Conservation (phyloP, 1,140 invertebrate species). For the Penaeus indicus region DNA sequence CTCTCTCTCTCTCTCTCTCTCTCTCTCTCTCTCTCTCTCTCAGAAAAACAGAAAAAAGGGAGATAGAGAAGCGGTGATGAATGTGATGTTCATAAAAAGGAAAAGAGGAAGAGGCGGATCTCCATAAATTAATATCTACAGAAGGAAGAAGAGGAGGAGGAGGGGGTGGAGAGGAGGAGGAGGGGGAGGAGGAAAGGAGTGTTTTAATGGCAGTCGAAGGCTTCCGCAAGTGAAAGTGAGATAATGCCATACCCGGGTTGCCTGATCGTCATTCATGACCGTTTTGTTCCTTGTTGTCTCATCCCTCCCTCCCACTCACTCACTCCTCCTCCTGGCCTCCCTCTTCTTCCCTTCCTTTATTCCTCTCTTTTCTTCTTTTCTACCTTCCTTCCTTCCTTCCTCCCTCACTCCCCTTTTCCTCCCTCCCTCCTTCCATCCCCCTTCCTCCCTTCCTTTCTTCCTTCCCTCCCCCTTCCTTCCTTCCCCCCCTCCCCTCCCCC, state of each 20-base stretch:
- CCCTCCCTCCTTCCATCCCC: neutral
- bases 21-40: too few species aligned
- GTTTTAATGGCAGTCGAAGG: neutral
- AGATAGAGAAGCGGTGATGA: neutral
- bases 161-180: neutral
- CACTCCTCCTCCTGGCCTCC: too few species aligned
- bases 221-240: too few species aligned
- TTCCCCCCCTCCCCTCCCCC: neutral
- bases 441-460: conserved; percentile 23
- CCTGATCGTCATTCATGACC: too few species aligned
- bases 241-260: too few species aligned
- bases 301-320: too few species aligned
- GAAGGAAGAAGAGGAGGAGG: neutral
- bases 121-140: neutral
- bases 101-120: neutral
- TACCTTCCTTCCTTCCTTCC: neutral
- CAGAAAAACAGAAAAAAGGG: neutral
- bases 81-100: neutral
- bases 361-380: too few species aligned
- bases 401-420: neutral
- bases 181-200: neutral
- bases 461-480: neutral
- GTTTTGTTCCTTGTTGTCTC: too few species aligned
- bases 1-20: too few species aligned
- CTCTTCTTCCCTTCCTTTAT: too few species aligned